Evolutionary conservation across 35 echinoderm and acorn worm genomes (phyloP).

Genomic region (Ptychodera flava): DNA sequence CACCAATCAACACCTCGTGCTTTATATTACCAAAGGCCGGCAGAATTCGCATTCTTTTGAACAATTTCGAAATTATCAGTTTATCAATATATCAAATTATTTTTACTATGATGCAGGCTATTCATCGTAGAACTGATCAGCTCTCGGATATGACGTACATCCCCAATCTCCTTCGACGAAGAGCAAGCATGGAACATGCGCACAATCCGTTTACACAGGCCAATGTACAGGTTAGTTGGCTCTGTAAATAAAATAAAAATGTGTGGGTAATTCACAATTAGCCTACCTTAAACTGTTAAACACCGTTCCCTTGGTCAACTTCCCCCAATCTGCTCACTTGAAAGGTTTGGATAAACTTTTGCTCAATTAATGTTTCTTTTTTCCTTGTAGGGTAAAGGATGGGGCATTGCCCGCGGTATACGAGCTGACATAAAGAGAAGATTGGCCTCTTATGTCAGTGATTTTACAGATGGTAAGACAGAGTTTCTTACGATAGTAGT

Average conservation of each 20-base stretch:
- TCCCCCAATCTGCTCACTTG: no score
- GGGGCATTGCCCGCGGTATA: not conserved
- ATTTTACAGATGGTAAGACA: not conserved
- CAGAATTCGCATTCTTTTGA: no score
- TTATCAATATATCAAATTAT: no score
- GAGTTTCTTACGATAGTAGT: no score
- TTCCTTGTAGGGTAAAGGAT: not conserved
- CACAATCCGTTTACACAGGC: not conserved
- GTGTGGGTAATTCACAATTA: no score
- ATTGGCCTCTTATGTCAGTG: not conserved
- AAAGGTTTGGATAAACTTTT: no score
- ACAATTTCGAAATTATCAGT: no score
- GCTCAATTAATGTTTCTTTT: no score
- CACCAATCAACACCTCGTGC: no score
- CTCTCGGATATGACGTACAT: not conserved
- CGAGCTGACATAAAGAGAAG: not conserved
- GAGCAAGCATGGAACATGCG: not conserved
- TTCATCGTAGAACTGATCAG: not conserved
- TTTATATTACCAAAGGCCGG: no score
- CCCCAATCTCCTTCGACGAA: not conserved
- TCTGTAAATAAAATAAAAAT: not conserved
- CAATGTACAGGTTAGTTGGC: not conserved
- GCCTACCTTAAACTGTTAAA: no score
- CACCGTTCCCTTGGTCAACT: no score
- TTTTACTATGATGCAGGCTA: not conserved